Base-by-base conservation (phyloP, 2,113 vertebrate species). In the Syrmaticus mikado region DNA sequence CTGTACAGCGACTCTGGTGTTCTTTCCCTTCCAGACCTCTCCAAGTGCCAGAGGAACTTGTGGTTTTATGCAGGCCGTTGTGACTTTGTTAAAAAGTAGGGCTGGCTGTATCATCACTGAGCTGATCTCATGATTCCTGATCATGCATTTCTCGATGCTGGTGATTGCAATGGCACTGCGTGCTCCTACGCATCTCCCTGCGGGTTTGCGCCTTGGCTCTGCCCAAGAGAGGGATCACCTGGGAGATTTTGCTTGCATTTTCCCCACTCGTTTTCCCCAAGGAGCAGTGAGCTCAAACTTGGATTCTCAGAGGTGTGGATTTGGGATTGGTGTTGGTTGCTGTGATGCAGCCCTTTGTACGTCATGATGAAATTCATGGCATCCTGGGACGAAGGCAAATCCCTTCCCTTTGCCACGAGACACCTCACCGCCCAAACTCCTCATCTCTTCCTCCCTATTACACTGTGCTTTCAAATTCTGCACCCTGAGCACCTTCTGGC, bases 101-200 rank as follows among this genome's bases (percentile, higher is more conserved):
- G 10, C 34, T 24, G 43, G 13, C 22, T 30, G 43, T 16, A 62
- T 74, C 72, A 55, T 34, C 25, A 8, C 61, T 30, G 66, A 48
- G 71, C 12, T 80, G 9, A 75, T 76, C 74, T 32, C 45, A 20
- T 14, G 19, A 2, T 30, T 79, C 48, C 73, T 83, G 86, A 87
- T 75, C 71, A 53, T 0, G 0, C 17, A 11, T 48, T 85, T 78
- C 74, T 53, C 0, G 1, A 18, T 75, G 79, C 28, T 60, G 41
- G 53, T 36, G 32, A 22, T 60, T 36, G 48, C 1, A 4, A 34
- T 10, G 50, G 20, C 3, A 10, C 1, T 2, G 70, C 0, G 1
- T 46, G 34, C 85, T 79, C 82, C 73, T 61, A 48, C 53, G 22
- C 55, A 12, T 86, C 82, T 53, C 73, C 61, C 72, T 1, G 3